Percentiles rank a stretch among this genome's conserved stretches.
phyloP scores from a whole-genome alignment of 2,797 vertebrate genomes.

The Hemibagrus guttatus region DNA sequence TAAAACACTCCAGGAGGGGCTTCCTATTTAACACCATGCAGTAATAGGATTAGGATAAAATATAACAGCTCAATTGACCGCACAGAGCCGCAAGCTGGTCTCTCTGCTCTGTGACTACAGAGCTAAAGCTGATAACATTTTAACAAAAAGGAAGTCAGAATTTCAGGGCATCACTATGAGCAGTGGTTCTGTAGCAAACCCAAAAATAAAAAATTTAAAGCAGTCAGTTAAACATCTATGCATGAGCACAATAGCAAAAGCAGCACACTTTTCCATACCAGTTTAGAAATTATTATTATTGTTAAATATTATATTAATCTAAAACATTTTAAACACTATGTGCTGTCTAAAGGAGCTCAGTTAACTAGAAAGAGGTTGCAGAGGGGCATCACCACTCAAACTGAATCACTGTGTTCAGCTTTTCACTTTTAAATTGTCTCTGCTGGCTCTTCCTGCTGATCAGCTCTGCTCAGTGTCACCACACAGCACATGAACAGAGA shows the following conservation, averaged over 20 bases:
- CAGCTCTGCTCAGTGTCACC: conserved; percentile 48
- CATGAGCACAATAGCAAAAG: background rate
- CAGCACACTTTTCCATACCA: background rate
- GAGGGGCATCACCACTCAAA: conserved; percentile 38
- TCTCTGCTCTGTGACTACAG: background rate
- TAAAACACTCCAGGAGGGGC: conserved; percentile 48
- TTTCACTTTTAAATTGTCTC: conserved; percentile 67
- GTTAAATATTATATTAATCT: background rate
- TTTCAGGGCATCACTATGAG: background rate
- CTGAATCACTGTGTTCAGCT: conserved; percentile 52
- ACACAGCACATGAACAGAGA: conserved; percentile 59
- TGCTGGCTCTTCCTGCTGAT: conserved; percentile 61
- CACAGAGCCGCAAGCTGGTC: conserved; percentile 17
- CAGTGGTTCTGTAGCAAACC: background rate
- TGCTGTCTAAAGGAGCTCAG: background rate
- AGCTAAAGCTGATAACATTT: conserved; percentile 19
- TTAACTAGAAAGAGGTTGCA: conserved; percentile 19
- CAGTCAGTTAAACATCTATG: no score
- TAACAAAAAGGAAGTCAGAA: background rate
- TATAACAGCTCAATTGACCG: conserved; percentile 36
- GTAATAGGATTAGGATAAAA: conserved; percentile 52
- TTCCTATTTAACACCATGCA: conserved; percentile 50
- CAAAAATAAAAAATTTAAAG: background rate
- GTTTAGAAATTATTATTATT: background rate
- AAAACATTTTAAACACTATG: background rate